phyloP scores from a whole-genome alignment of 2,888 invertebrate genomes.

The Perizoma flavofasciatum region DNA sequence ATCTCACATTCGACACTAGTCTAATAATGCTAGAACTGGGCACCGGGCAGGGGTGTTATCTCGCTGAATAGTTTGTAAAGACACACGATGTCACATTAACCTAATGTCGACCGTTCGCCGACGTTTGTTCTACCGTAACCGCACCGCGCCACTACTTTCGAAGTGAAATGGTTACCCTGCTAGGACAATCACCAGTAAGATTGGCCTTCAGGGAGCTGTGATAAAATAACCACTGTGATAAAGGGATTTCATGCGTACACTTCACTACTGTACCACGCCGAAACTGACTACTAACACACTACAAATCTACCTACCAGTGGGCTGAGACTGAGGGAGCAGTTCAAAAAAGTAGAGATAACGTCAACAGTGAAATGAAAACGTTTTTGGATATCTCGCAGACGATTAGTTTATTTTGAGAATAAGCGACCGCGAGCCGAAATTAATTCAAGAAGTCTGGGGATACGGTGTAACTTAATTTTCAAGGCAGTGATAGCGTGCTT shows the following conservation, averaged over 20 bases:
- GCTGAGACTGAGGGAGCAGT: not conserved
- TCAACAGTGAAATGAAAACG: not conserved
- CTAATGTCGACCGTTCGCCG: slow-evolving; percentile 55
- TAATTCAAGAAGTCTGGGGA: too few relatives aligned
- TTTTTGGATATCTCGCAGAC: not conserved
- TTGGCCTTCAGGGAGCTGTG: too few relatives aligned
- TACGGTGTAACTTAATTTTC: too few relatives aligned
- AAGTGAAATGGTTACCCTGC: too few relatives aligned
- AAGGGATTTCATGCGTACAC: too few relatives aligned
- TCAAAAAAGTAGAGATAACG: not conserved
- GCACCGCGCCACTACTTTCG: slow-evolving; percentile 36
- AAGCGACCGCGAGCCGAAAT: too few relatives aligned
- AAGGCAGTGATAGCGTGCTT: too few relatives aligned
- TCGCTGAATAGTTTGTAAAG: slow-evolving; percentile 79
- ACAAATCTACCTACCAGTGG: slow-evolving; percentile 1
- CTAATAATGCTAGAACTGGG: too few relatives aligned
- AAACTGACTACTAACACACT: not conserved
- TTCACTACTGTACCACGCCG: slow-evolving; percentile 16
- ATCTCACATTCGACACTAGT: too few relatives aligned
- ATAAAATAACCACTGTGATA: too few relatives aligned
- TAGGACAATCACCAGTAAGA: too few relatives aligned
- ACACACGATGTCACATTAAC: slow-evolving; percentile 75
- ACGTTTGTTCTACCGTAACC: slow-evolving; percentile 64
- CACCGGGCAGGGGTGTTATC: slow-evolving; percentile 37
- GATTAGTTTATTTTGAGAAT: too few relatives aligned